Base-by-base conservation (phyloP, 2,797 vertebrate species). In the Argyrosomus regius region DNA sequence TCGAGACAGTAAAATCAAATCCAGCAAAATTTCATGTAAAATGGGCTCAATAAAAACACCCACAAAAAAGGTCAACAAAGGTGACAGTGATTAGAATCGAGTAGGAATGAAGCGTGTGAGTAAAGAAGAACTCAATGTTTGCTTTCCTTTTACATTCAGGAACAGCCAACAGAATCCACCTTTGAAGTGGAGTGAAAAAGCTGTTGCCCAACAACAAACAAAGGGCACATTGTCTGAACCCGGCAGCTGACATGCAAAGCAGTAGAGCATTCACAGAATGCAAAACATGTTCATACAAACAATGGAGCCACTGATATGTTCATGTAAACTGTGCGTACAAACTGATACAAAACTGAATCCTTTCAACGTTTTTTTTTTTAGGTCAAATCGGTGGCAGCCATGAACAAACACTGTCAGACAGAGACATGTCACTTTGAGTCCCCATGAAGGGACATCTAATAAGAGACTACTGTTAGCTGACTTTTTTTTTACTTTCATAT, bases 121-220 rank as follows among this genome's bases (percentile, higher is more conserved):
- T 68, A 45, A 67, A 86, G 72, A 88, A 77, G 66, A 87, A 82
- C 46, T 81, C 54, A 66, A 13, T 65, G 81, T 87, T 89, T 89
- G 78, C 78, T 82, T 86, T 79, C 58, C 67, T 82, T 87, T 88
- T 56, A 81, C 78, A 82, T 80, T 81, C 65, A 85, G 77, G 75
- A 86, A 81, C 83, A 78, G 85, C 82, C 77, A 14, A 73, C 63
- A 80, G 81, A 77, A 84, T 81, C 54, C 84, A 85, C 81, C 86
- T 93, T 94, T 94, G 91, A 94, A 93, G 92, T 93, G 77, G 70
- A 86, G 89, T 84, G 78, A 89, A 91, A 88, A 90, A 87, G 87
- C 85, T 87, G 90, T 89, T 93, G 87, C 88, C 85, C 88, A 91
- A 89, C 80, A 89, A 92, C 89, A 94, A 92, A 95, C 92, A 95